Conservation (phyloP, 2,113 vertebrate genomes). For the Macquaria australasica region DNA sequence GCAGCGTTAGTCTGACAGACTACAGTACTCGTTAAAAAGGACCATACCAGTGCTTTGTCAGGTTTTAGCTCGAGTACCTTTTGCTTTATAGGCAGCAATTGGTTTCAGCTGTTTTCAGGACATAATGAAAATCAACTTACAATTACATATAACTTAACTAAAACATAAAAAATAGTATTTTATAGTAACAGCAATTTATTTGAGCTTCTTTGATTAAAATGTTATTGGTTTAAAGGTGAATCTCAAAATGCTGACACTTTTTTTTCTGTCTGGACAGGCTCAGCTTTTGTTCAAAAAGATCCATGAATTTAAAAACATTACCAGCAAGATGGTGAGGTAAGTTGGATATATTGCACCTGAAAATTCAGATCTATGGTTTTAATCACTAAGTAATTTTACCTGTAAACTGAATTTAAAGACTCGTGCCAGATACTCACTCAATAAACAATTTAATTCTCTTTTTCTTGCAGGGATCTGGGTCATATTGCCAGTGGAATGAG, state of each 20-base stretch:
- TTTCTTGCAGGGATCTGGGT: slow-evolving; percentile 84
- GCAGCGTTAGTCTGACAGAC: no score
- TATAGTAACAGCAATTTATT: neutral
- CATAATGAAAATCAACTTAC: neutral
- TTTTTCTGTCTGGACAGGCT: slow-evolving; percentile 81
- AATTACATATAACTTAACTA: neutral
- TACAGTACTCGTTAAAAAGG: no score
- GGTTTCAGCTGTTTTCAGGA: neutral
- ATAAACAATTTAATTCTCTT: slow-evolving; percentile 8
- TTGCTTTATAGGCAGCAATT: neutral
- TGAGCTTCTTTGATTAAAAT: neutral
- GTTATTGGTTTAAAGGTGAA: neutral
- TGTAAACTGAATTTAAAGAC: neutral
- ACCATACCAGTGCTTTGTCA: neutral
- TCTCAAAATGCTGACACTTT: slow-evolving; percentile 1
- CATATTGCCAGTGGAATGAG: slow-evolving; percentile 87
- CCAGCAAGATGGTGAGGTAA: slow-evolving; percentile 84
- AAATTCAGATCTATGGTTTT: neutral
- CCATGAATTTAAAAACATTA: slow-evolving; percentile 80
- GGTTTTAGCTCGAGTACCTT: neutral
- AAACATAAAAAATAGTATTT: neutral
- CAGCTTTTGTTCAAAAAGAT: slow-evolving; percentile 90
- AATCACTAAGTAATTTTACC: neutral
- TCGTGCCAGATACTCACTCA: neutral
- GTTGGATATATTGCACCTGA: slow-evolving; percentile 53